A percentile compares a stretch with the other conserved stretches of the same genome.
Conservation (phyloP, 2,113 vertebrate species). For the Mobula hypostoma region DNA sequence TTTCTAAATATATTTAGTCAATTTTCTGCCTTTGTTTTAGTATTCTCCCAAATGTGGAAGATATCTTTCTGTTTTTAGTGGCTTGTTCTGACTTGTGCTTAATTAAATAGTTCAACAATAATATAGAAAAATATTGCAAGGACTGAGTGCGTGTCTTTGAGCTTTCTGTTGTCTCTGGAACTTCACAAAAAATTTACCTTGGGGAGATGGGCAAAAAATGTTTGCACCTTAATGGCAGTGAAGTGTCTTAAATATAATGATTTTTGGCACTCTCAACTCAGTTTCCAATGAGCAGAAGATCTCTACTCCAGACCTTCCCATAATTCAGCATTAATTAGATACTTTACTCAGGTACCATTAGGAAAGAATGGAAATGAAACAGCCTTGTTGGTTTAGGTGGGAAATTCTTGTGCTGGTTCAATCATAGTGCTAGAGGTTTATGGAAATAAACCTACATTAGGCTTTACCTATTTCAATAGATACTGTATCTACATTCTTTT, state of each 20-base stretch:
- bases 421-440: neutral
- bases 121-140: constrained; percentile 15
- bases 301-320: neutral
- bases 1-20: neutral
- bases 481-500: neutral
- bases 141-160: neutral
- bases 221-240: neutral
- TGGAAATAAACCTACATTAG: neutral
- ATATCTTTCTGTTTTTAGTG: neutral
- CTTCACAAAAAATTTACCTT: neutral
- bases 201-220: neutral
- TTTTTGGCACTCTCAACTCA: constrained; percentile 13
- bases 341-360: neutral
- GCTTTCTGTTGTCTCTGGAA: neutral
- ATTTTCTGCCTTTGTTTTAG: neutral
- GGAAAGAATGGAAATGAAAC: neutral
- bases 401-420: neutral
- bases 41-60: neutral
- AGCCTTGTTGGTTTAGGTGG: neutral
- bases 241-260: constrained; percentile 7
- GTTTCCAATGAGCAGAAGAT: neutral
- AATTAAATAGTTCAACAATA: neutral
- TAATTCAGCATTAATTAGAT: constrained; percentile 1
- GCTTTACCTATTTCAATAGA: neutral
- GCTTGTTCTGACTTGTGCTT: neutral